These are phyloP conservation scores for Leucophora obtusa DNA, from an alignment of 2,888 invertebrate genomes.

Conservation along the genomic window DNA sequence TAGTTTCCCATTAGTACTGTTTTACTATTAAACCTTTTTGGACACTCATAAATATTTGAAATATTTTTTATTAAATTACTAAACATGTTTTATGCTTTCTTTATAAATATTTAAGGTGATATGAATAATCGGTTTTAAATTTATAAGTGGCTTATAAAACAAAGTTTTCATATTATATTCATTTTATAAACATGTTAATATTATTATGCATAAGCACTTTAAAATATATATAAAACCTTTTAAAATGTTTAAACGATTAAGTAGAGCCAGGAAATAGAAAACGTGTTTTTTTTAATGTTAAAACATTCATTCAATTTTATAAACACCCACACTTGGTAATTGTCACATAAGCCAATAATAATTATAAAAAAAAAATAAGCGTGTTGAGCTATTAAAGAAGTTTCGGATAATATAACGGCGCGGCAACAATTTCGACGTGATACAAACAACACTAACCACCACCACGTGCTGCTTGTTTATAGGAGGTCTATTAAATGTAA, in stretches of 20 bases:
- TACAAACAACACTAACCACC: background rate
- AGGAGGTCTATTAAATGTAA: background rate
- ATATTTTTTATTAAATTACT: too few species aligned
- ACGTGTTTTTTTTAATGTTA: constrained; percentile 7
- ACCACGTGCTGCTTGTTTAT: background rate
- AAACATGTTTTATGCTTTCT: too few species aligned
- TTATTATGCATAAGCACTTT: too few species aligned
- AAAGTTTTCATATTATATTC: too few species aligned
- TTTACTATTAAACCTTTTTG: too few species aligned
- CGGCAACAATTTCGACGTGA: background rate
- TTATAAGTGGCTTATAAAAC: too few species aligned
- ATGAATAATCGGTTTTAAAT: too few species aligned
- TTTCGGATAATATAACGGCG: background rate
- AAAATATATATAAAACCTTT: background rate
- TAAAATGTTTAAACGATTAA: background rate
- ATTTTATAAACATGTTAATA: too few species aligned
- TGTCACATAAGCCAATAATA: constrained; percentile 36
- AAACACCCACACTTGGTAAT: background rate
- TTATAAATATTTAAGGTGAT: too few species aligned
- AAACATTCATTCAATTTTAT: constrained; percentile 14
- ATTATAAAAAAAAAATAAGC: background rate
- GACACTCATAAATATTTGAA: too few species aligned
- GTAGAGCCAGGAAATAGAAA: background rate
- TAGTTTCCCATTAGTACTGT: too few species aligned
- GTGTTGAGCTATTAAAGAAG: background rate